Evolutionary conservation across 2,888 invertebrate genomes (phyloP), one percentile per base, ranked within the genome.

Genomic region (Phytoseiulus persimilis): DNA sequence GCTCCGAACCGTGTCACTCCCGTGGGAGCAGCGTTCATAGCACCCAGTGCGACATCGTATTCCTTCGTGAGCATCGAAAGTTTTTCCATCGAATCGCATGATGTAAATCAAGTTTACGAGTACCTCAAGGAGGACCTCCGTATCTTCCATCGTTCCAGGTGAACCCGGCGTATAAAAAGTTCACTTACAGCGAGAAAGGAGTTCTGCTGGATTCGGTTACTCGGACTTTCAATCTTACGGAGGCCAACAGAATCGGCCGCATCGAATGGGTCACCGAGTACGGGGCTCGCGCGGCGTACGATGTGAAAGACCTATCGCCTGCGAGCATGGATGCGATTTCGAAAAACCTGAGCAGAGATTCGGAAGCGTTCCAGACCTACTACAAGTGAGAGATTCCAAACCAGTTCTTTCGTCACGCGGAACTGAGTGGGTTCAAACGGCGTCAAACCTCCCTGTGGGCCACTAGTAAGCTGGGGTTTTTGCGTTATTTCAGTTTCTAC

Each of bases 1-100:
- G 94, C 94, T 91, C 91, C 91, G 28, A 90, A 90, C 3, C 90
- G 87, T 5, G 5, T 23, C 28, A 87, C 87, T 28, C 87, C 87
- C 0, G 32, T 87, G n/a, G 87, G 87, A 87, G 87, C 33, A 23
- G 87, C 87, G 23, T 87, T 87, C 32, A 32, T 87, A 28, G 31
- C 87, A 6, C 87, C 87, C 33, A 87, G 87, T 45, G 87, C 87
- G 45, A 87, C 87, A 28, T 87, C 87, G 32, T 87, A 87, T 23
- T 39, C 32, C 33, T 87, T 9, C 33, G 87, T 87, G 23, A 87
- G 87, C 18, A 39, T 3, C 39, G n/a, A 11, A 45, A 11, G 11
- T 65, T 23, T 6, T 23, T 65, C 18, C 5, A 28, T 65, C 14
- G 18, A 23, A 2, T 28, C 65, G 65, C 65, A 14, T 1, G 28